These are phyloP conservation scores for Micrasema minimum DNA, from an alignment of 1,140 invertebrate species.

Conservation along the genomic window DNA sequence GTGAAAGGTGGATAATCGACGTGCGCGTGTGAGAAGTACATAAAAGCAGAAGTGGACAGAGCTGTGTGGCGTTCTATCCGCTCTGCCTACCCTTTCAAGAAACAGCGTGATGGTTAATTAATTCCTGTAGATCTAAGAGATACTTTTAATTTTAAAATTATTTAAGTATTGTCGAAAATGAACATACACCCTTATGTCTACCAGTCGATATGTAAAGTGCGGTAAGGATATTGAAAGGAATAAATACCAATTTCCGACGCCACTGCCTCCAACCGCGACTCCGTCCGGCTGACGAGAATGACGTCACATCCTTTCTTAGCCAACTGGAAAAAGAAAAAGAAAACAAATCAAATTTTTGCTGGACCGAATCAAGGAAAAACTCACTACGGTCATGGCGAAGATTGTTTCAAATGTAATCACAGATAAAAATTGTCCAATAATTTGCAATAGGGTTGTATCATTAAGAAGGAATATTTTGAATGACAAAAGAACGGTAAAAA, in stretches of 20 bases:
- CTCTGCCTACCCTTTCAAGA: too few relatives aligned
- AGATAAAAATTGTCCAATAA: neutral
- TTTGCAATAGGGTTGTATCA: neutral
- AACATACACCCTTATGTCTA: too few relatives aligned
- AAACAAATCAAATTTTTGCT: neutral
- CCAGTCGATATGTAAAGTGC: too few relatives aligned
- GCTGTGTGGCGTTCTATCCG: too few relatives aligned
- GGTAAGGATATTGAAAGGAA: conserved; percentile 56
- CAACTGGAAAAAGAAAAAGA: conserved; percentile 69
- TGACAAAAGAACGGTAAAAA: neutral
- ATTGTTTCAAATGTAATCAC: neutral
- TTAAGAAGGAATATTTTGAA: neutral
- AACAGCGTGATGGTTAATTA: too few relatives aligned
- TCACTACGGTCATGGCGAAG: neutral
- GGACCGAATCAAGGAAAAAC: neutral
- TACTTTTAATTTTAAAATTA: too few relatives aligned
- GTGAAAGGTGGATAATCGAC: too few relatives aligned
- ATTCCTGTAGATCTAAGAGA: too few relatives aligned
- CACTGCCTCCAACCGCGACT: conserved; percentile 83
- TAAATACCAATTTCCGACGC: conserved; percentile 82
- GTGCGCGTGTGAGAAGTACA: too few relatives aligned
- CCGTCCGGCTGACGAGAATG: conserved; percentile 87
- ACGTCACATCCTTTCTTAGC: conserved; percentile 86
- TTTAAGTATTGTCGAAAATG: too few relatives aligned
- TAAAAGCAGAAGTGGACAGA: too few relatives aligned